Percentiles rank a stretch among this genome's conserved stretches.
These are phyloP conservation scores for Clivina fossor DNA, from an alignment of 2,888 invertebrate species.

Conservation along the genomic window DNA sequence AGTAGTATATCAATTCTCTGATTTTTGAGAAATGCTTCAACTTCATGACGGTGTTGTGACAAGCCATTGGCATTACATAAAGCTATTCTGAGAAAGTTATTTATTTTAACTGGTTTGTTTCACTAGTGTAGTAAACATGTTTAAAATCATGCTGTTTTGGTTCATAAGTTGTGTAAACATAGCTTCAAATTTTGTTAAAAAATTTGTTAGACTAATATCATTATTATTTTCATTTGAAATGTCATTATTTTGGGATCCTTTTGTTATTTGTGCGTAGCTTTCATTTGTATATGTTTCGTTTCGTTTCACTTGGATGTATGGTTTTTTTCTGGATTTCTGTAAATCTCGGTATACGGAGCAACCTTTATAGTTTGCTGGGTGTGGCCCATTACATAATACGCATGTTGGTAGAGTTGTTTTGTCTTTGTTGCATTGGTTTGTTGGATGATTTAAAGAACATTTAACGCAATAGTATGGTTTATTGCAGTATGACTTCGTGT, in stretches of 20 bases:
- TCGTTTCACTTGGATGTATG: not conserved
- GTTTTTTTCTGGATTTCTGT: constrained; percentile 13
- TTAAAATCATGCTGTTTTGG: constrained; percentile 34
- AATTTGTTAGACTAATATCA: not conserved
- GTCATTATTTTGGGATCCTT: not conserved
- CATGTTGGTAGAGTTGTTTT: constrained; percentile 21
- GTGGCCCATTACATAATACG: constrained; percentile 1
- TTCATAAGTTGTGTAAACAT: constrained; percentile 30
- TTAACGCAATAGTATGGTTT: constrained; percentile 36
- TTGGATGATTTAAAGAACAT: constrained; percentile 36
- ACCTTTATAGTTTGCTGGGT: constrained; percentile 35
- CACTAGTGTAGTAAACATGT: constrained; percentile 29
- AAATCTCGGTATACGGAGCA: constrained; percentile 19
- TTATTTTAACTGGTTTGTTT: constrained; percentile 25
- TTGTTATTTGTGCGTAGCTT: not conserved
- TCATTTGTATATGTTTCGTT: not conserved
- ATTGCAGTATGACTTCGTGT: constrained; percentile 31
- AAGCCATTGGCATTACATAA: constrained; percentile 37
- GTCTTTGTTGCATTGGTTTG: constrained; percentile 27
- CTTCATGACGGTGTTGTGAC: constrained; percentile 30
- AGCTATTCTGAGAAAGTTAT: constrained; percentile 24
- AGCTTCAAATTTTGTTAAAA: constrained; percentile 14
- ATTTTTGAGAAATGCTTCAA: constrained; percentile 30
- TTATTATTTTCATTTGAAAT: not conserved
- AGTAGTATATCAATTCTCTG: constrained; percentile 34